Conservation (phyloP, 2,113 vertebrate genomes). For the Carettochelys insculpta region DNA sequence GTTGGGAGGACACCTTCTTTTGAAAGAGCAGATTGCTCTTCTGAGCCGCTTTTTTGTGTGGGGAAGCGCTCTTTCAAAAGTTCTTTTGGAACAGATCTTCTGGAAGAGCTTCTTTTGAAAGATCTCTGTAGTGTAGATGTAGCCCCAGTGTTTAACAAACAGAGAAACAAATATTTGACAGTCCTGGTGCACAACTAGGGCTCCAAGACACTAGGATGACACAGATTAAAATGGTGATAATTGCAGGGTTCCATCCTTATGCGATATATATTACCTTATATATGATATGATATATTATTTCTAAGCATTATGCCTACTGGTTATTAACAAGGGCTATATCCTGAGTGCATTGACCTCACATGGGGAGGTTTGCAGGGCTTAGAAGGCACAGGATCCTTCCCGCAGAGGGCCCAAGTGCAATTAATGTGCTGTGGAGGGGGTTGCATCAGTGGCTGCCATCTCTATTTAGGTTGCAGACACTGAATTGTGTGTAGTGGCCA, state of each 20-base stretch:
- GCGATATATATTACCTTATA: too few species aligned
- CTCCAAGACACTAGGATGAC: not conserved
- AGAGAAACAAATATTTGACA: not conserved
- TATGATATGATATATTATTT: too few species aligned
- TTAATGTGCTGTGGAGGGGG: not conserved
- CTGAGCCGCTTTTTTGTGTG: too few species aligned
- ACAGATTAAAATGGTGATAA: not conserved
- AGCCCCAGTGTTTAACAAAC: not conserved
- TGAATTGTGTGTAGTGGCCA: not conserved
- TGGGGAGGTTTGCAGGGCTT: not conserved
- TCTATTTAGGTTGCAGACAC: accelerated
- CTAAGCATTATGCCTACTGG: not conserved
- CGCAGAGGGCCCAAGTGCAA: not conserved
- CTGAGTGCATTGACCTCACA: not conserved
- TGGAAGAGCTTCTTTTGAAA: too few species aligned
- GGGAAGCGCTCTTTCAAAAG: too few species aligned
- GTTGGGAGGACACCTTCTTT: too few species aligned
- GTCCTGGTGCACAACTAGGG: not conserved
- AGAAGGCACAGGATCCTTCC: not conserved
- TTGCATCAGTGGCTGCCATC: not conserved
- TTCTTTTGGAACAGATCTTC: too few species aligned
- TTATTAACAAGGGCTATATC: not conserved
- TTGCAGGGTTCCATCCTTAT: not conserved
- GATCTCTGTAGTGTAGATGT: too few species aligned
- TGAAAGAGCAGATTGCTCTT: too few species aligned